Percentiles rank a stretch among this genome's conserved stretches.
phyloP scores from a whole-genome alignment of 2,797 vertebrate species.

The Falco peregrinus region DNA sequence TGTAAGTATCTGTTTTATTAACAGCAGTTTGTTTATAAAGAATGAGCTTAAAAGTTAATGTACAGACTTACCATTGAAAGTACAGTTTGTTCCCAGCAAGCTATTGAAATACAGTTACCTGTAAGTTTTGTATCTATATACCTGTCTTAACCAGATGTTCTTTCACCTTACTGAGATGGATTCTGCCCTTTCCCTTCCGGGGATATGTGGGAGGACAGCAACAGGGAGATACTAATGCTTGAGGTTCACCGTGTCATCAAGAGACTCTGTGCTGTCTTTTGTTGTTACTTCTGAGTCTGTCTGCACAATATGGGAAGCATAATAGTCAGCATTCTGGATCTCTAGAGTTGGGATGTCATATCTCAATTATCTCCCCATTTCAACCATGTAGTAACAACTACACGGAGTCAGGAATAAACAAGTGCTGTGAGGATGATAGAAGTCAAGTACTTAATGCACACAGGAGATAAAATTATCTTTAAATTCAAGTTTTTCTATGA shows the following conservation, averaged over 20 bases:
- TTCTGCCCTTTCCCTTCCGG: background rate
- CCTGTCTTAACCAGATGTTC: background rate
- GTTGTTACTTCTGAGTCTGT: background rate
- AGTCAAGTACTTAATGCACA: background rate
- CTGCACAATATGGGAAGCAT: background rate
- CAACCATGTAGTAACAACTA: background rate
- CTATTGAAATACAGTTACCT: background rate
- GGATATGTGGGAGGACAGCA: background rate
- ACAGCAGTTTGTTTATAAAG: slow-evolving; percentile 50
- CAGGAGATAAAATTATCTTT: background rate
- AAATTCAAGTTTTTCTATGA: background rate
- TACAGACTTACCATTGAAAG: background rate
- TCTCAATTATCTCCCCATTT: background rate
- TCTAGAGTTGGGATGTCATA: background rate
- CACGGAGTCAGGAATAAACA: background rate
- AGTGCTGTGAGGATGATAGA: background rate
- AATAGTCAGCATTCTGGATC: background rate
- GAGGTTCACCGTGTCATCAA: background rate
- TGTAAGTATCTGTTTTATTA: slow-evolving; percentile 65
- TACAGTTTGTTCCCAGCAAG: background rate
- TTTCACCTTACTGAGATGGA: background rate
- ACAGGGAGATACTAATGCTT: background rate
- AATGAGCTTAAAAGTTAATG: slow-evolving; percentile 8
- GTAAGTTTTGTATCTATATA: background rate
- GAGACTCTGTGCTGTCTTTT: background rate